Conservation (phyloP, 2,888 invertebrate species). For the Agriotes lineatus region DNA sequence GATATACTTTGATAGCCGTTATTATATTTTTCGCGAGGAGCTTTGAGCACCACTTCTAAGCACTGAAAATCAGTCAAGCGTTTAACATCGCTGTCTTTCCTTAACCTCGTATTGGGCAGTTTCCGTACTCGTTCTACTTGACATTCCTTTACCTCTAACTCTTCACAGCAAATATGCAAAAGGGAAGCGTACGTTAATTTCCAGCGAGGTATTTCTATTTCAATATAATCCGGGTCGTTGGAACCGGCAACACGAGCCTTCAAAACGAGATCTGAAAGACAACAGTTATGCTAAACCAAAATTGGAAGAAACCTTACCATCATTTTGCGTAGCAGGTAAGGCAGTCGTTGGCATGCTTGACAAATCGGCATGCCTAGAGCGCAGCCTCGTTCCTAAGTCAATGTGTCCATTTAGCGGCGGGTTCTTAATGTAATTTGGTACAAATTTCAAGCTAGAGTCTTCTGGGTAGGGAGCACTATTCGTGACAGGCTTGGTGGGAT, state of each 20-base stretch:
- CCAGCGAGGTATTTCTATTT: conserved; percentile 72
- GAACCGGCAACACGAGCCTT: conserved; percentile 73
- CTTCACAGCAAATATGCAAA: conserved; percentile 71
- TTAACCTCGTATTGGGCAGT: conserved; percentile 74
- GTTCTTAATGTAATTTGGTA: conserved; percentile 70
- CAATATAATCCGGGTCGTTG: conserved; percentile 75
- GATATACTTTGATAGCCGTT: conserved; percentile 73
- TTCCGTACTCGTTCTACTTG: conserved; percentile 72
- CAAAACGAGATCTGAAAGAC: conserved; percentile 71
- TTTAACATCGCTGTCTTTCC: conserved; percentile 76
- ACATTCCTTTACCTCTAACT: conserved; percentile 68
- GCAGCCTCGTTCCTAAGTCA: conserved; percentile 56
- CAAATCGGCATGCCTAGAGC: conserved; percentile 59
- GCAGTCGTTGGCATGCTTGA: conserved; percentile 61
- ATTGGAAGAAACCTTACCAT: conserved; percentile 53
- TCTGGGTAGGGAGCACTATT: conserved; percentile 42
- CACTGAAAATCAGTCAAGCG: conserved; percentile 73
- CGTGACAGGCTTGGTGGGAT: conserved; percentile 36
- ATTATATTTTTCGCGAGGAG: conserved; percentile 57
- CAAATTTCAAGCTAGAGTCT: conserved; percentile 58
- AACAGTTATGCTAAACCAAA: too few relatives aligned
- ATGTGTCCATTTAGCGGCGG: conserved; percentile 66
- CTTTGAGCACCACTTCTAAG: conserved; percentile 70
- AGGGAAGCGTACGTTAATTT: conserved; percentile 71
- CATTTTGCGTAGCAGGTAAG: conserved; percentile 59